phyloP scores from a whole-genome alignment of 2,888 invertebrate species.

The Drosophila atripex region DNA sequence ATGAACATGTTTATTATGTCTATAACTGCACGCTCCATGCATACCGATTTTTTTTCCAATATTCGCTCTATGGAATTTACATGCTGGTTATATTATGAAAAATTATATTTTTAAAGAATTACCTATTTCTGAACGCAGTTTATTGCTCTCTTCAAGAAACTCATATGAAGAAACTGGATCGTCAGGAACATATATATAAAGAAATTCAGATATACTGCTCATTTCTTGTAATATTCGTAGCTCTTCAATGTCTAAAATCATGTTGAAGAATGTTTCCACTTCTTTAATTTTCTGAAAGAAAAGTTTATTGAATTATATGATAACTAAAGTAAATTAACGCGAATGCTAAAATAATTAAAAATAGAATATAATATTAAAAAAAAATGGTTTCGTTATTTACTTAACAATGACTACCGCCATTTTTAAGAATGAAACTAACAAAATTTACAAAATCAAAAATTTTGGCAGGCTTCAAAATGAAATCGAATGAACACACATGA shows the following conservation, averaged over 20 bases:
- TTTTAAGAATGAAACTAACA: no score
- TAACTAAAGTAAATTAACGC: no score
- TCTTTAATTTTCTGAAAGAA: constrained; percentile 69
- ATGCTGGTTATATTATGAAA: no score
- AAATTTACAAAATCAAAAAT: no score
- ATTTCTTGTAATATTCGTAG: constrained; percentile 89
- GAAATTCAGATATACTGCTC: constrained; percentile 86
- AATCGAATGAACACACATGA: no score
- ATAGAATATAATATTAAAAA: no score
- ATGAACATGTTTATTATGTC: constrained; percentile 91
- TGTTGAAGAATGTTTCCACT: constrained; percentile 68
- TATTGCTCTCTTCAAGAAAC: constrained; percentile 87
- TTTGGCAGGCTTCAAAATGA: no score
- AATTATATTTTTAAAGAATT: constrained; percentile 11
- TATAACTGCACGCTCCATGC: constrained; percentile 90
- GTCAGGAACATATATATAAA: constrained; percentile 87
- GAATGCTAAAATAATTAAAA: no score
- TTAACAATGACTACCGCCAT: no score
- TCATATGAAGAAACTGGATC: constrained; percentile 86
- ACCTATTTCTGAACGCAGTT: constrained; percentile 83
- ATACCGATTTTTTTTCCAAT: constrained; percentile 86
- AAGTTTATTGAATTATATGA: no score
- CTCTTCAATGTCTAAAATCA: constrained; percentile 89
- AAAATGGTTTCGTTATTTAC: no score
- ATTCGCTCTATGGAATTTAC: constrained; percentile 82